Evolutionary conservation across 2,113 vertebrate species (phyloP), one percentile per base, ranked within the genome.

Genomic region (Triplophysa rosa): DNA sequence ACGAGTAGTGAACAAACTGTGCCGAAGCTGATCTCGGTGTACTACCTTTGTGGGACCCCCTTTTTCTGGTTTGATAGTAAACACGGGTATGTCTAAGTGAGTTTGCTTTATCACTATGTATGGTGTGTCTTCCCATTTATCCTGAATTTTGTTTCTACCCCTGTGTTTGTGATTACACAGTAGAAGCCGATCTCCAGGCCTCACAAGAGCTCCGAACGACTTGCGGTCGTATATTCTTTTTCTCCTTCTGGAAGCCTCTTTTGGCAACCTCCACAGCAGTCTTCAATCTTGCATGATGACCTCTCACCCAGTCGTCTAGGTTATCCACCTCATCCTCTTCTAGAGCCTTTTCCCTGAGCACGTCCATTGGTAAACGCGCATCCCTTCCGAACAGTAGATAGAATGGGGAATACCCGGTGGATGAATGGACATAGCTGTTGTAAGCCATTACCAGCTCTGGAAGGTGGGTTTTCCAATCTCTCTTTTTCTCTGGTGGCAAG

Each of bases 1-100:
- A n/a, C n/a, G n/a, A n/a, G 61, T 17, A 3, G 52, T 42, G 21
- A 84, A 84, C 0, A 54, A 73, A 23, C 74, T 81, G 29, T 61
- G 76, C 23, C 70, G 73, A 2, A 77, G 23, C 14, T 84, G 80
- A 19, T 79, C 80, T 8, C 80, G 56, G 26, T 82, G 83, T 9
- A 84, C 83, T 0, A 84, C 75, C 21, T 70, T 78, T 8, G 14
- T 47, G 5, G 61, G 67, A 13, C 82, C 73, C 10, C 73, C 79
- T 3, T 45, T 56, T 45, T 84, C 80, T 16, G 77, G 80, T 6
- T 17, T 21, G 0, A 79, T 66, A 0, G 83, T 84, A 24, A 45
- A 79, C 37, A 79, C 83, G 2, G 83, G 76, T 14, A 63, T 65
- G 37, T 84, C 79, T 9, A 42, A 0, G 4, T 79, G 63, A 3